phyloP scores from a whole-genome alignment of 2,797 vertebrate species.

The Notolepis coatsorum region DNA sequence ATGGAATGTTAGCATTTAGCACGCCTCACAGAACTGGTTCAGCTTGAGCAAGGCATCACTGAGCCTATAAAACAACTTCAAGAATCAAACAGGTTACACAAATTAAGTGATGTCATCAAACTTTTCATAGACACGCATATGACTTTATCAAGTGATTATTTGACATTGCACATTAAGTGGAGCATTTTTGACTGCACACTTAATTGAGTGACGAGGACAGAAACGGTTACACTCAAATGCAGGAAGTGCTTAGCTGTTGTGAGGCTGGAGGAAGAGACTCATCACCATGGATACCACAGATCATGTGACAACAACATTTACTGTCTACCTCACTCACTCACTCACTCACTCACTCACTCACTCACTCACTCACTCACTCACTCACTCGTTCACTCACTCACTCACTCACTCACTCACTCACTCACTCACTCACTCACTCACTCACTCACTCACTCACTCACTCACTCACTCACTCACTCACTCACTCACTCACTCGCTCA shows the following conservation, averaged over 20 bases:
- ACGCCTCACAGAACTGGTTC: no score
- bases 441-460: constrained; percentile 1
- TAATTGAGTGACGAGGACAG: constrained; percentile 66
- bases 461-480: background rate
- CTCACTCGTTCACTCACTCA: constrained; percentile 16
- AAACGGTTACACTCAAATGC: constrained; percentile 65
- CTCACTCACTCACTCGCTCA: background rate
- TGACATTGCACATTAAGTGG: no score
- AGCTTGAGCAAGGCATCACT: no score
- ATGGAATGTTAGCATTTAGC: no score
- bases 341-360: constrained; percentile 55
- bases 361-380: constrained; percentile 11
- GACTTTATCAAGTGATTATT: no score
- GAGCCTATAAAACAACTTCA: no score
- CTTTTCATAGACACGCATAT: no score
- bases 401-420: constrained; percentile 14
- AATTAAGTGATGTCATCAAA: no score
- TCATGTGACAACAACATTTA: constrained; percentile 74
- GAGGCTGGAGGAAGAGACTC: constrained; percentile 74
- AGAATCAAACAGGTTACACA: no score
- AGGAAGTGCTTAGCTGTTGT: constrained; percentile 75
- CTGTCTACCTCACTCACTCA: constrained; percentile 52
- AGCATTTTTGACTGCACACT: no score
- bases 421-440: constrained; percentile 17
- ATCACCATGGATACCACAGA: constrained; percentile 78